Evolutionary conservation across 2,888 invertebrate species (phyloP).

Genomic region (Drosophila setosimentum): DNA sequence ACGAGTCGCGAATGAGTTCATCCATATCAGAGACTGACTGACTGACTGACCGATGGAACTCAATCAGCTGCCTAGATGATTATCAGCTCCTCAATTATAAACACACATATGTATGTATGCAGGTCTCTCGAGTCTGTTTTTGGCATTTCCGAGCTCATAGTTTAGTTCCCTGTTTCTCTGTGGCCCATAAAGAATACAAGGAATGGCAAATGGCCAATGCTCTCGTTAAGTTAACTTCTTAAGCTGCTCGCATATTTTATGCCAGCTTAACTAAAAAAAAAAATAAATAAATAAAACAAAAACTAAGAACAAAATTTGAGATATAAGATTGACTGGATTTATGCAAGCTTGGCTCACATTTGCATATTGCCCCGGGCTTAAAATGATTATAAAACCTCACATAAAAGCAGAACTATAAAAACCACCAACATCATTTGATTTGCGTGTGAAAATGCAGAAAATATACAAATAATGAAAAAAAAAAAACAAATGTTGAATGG

Average conservation of each 20-base stretch:
- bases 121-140: neutral
- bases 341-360: slow-evolving; percentile 36
- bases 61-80: slow-evolving; percentile 40
- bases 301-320: slow-evolving; percentile 4
- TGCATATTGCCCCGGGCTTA: slow-evolving; percentile 62
- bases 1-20: slow-evolving; percentile 1
- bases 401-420: slow-evolving; percentile 34
- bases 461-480: slow-evolving; percentile 11
- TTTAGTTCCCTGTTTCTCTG: neutral
- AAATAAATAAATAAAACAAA: too few relatives aligned
- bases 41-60: slow-evolving; percentile 32
- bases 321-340: slow-evolving; percentile 22
- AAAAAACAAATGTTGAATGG: slow-evolving; percentile 19
- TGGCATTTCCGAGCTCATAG: slow-evolving; percentile 23
- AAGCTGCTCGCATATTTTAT: slow-evolving; percentile 22
- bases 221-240: slow-evolving; percentile 32
- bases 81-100: slow-evolving; percentile 10
- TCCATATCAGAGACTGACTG: neutral
- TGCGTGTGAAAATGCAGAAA: slow-evolving; percentile 67
- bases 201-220: slow-evolving; percentile 35
- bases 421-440: slow-evolving; percentile 57
- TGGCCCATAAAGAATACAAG: slow-evolving; percentile 36
- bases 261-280: slow-evolving; percentile 2
- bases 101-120: neutral
- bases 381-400: slow-evolving; percentile 32